phyloP scores from a whole-genome alignment of 2,113 vertebrate genomes.

The Dipodomys ordii region DNA sequence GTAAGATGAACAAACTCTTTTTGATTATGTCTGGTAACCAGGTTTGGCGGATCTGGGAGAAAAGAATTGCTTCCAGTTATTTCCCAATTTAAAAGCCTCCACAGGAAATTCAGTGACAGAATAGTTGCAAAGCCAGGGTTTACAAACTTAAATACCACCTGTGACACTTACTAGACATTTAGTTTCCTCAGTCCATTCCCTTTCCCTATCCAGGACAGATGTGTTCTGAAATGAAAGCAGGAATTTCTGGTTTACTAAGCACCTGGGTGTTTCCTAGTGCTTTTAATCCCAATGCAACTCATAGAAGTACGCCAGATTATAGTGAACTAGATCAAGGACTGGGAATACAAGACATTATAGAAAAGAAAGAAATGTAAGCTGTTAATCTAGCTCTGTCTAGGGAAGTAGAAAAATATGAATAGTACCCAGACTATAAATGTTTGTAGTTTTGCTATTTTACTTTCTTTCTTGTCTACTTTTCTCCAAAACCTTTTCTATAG shows the following conservation, averaged over 20 bases:
- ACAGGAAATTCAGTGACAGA: neutral
- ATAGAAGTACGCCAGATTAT: neutral
- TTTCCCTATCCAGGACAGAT: neutral
- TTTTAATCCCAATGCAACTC: neutral
- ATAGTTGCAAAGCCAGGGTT: neutral
- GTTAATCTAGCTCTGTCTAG: neutral
- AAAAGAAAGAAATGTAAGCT: neutral
- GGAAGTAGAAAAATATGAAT: neutral
- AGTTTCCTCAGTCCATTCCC: neutral
- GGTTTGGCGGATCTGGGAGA: neutral
- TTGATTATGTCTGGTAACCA: neutral
- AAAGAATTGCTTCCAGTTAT: neutral
- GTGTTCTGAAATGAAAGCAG: constrained; percentile 30
- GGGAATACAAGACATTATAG: neutral
- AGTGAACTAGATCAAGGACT: neutral
- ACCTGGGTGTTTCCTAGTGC: constrained; percentile 27
- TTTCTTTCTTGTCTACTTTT: neutral
- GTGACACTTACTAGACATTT: neutral
- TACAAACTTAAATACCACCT: neutral
- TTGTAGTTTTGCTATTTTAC: neutral
- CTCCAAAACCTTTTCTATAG: neutral
- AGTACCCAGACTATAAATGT: neutral
- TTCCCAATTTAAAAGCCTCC: neutral
- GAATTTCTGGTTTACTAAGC: constrained; percentile 64
- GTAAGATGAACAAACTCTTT: neutral